Base-by-base conservation (phyloP, 2,113 vertebrate genomes). In the Corvus hawaiiensis region DNA sequence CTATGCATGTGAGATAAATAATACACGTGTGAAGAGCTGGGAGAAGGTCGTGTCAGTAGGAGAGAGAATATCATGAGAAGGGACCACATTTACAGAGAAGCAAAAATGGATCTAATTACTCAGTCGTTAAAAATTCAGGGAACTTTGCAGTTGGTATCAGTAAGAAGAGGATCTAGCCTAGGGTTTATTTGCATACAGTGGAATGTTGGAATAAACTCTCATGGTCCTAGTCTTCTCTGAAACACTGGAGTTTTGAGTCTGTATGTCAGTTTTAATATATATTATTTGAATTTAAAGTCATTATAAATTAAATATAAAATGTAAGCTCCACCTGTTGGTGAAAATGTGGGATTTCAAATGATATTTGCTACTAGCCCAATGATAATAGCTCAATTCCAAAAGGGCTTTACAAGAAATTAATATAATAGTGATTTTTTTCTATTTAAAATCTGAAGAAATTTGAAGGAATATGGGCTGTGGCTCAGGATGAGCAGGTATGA, bases 311-410 rank as follows among this genome's bases (percentile, higher is more conserved):
- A 90, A 76, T 32, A 23, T 11, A 90, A 96, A 93, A 90, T 90
- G 6, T 78, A 96, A 82, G 88, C 79, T 85, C 92, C 95, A 93
- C 67, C 94, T 96, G 58, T 89, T 88, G 90, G 85, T 85, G 51
- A 76, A 68, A 90, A 73, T 41, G 22, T 49, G 46, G n/a, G 41
- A 80, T 88, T 92, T 90, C 62, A 93, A 66, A 69, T 73, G 0
- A 3, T 49, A 11, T 10, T 73, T 83, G 17, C 41, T 87, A 26
- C 21, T 84, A 76, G 17, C 26, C 35, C 14, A 35, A 5, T 62
- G 55, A 23, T 37, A 62, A 10, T 35, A 35, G 13, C 14, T 63
- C 17, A 64, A 3, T 68, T 91, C 8, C 15, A 26, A 41, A 79
- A 61, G 20, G 2, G 5, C 16, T 89, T 66, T 81, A 24, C 0